Conservation (phyloP, 2,113 vertebrate genomes). For the Pithys albifrons region DNA sequence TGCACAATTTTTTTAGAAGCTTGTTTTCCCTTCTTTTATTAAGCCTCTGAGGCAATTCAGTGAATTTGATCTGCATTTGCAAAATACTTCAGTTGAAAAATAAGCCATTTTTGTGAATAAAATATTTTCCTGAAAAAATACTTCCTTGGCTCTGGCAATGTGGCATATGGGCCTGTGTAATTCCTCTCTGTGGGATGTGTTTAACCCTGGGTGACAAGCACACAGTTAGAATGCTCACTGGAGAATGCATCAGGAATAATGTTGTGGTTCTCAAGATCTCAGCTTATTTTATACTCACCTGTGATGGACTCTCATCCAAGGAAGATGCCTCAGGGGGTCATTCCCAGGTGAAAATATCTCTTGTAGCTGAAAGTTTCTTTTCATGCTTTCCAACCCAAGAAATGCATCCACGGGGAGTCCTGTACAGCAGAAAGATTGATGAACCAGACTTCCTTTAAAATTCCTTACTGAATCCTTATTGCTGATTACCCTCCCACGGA, state of each 20-base stretch:
- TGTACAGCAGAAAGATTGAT: background rate
- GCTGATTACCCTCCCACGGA: background rate
- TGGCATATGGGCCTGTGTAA: constrained; percentile 21
- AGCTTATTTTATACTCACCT: background rate
- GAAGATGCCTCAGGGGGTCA: background rate
- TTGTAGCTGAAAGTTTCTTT: background rate
- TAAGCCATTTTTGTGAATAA: constrained; percentile 23
- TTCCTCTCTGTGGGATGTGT: background rate
- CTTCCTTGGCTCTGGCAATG: background rate
- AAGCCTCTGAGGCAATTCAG: background rate
- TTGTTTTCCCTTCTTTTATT: constrained; percentile 4
- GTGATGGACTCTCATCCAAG: background rate
- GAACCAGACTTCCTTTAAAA: background rate
- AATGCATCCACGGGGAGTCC: background rate
- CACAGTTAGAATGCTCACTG: background rate
- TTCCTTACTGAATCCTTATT: background rate
- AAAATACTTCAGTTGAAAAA: constrained; percentile 7
- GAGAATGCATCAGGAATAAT: background rate
- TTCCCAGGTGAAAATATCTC: background rate
- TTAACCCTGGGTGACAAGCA: constrained; percentile 35
- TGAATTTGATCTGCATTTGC: constrained; percentile 20
- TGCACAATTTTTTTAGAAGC: background rate
- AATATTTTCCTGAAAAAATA: constrained; percentile 42
- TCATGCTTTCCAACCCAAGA: background rate
- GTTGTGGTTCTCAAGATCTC: background rate